Percentiles rank a stretch among this genome's conserved stretches.
Evolutionary conservation across 1,140 invertebrate genomes (phyloP).

Genomic region (Lamellibrachia luymesi): DNA sequence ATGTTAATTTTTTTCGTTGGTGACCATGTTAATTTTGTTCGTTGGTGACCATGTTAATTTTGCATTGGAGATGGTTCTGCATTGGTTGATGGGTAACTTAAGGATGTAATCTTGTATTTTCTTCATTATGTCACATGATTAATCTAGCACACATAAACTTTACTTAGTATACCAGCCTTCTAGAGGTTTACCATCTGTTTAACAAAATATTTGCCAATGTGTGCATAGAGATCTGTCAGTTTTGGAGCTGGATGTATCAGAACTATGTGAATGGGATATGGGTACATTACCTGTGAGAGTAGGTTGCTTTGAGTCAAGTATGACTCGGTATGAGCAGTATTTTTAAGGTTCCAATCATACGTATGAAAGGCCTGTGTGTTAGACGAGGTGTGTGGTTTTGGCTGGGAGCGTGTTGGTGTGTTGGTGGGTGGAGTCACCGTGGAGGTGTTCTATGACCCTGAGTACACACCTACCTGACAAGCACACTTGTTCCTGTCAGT

Average conservation of each 20-base stretch:
- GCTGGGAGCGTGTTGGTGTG: no score
- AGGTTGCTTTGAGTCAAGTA: neutral
- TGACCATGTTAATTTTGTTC: neutral
- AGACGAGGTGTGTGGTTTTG: neutral
- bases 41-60: neutral
- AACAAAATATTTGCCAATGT: no score
- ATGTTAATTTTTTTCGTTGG: no score
- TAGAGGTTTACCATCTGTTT: no score
- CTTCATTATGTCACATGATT: no score
- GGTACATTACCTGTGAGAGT: neutral
- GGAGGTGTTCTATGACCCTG: neutral
- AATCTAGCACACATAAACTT: neutral
- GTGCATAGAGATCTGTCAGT: no score
- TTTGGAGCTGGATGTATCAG: no score
- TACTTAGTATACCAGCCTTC: neutral
- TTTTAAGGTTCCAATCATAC: no score
- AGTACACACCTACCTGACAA: neutral
- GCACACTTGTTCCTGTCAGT: neutral
- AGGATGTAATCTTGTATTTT: no score
- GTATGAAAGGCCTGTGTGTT: neutral
- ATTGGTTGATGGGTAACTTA: no score
- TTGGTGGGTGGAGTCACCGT: neutral
- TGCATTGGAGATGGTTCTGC: no score
- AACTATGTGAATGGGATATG: neutral
- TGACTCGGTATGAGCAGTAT: neutral